Conservation (phyloP, 2,888 invertebrate genomes). For the Andricus quercusramuli region DNA sequence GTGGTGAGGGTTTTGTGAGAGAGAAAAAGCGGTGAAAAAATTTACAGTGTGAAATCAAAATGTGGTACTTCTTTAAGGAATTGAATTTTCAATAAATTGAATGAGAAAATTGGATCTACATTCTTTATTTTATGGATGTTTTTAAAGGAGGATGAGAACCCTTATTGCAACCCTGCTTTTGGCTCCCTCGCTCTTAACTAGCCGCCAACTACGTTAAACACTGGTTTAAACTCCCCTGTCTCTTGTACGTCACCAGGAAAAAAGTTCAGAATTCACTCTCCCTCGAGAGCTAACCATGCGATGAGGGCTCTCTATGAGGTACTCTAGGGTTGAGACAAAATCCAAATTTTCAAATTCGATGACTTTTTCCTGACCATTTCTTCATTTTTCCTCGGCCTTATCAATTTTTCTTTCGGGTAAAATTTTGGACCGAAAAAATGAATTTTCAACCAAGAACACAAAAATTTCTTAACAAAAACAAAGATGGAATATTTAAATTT, state of each 20-base stretch:
- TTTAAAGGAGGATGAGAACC: conserved; percentile 59
- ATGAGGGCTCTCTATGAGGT: not conserved
- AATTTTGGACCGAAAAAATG: no score
- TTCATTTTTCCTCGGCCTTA: no score
- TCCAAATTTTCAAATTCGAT: no score
- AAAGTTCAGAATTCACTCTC: conserved; percentile 53
- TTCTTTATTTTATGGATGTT: not conserved
- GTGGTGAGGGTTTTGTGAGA: not conserved
- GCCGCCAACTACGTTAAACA: conserved; percentile 73
- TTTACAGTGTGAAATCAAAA: not conserved
- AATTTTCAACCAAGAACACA: no score
- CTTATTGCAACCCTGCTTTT: conserved; percentile 59
- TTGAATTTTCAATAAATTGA: not conserved
- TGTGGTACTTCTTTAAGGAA: not conserved
- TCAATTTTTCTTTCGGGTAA: no score
- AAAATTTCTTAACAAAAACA: no score
- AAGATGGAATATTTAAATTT: no score
- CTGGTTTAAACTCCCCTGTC: conserved; percentile 71
- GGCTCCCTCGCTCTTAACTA: conserved; percentile 68
- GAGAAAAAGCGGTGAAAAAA: not conserved
- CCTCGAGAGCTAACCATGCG: conserved; percentile 47
- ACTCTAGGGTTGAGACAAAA: no score
- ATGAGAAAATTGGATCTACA: not conserved
- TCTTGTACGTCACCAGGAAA: conserved; percentile 54
- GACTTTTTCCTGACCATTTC: no score